Evolutionary conservation across 2,113 vertebrate species (phyloP), one percentile per base, ranked within the genome.

Genomic region (Calyptommatus sinebrachiatus): DNA sequence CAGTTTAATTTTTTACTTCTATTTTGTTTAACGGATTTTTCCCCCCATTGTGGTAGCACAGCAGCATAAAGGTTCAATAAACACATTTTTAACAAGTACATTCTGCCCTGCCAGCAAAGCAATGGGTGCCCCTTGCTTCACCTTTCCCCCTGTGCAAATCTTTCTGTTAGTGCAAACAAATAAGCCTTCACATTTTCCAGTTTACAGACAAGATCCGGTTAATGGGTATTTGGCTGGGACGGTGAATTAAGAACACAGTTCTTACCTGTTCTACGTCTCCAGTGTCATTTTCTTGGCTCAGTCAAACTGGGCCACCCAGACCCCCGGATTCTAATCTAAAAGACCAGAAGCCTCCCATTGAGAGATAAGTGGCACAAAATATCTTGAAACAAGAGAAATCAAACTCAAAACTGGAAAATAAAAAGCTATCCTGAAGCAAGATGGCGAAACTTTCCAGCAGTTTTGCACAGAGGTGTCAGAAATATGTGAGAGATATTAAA

Each of bases 121-220:
- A 62, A 41, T 21, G 5, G 53, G 4, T 62, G 61, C 22, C 61
- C 24, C 61, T 62, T 62, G 21, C 2, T 62, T 26, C 61, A 62
- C 61, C 61, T 62, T 62, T 62, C 8, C 61, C n/a, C 14, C 12
- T 81, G 65, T 60, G 3, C 20, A n/a, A 48, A 79, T 67, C 50
- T 10, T 41, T 11, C 8, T 8, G 73, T 67, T 12, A 60, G 45
- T 0, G 70, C 31, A 73, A 78, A 68, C 62, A 73, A 76, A 68
- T 50, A 73, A 78, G 26, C 62, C 35, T 67, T 77, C 62, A 66
- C 26, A 29, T 77, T 73, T 78, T 14, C 48, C 70, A 73, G 46
- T 35, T 29, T 22, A 46, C 61, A 83, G 76, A 57, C 35, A 46
- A 73, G 35, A 46, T 60, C 73, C 14, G 69, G 8, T 50, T 48